phyloP scores from a whole-genome alignment of 2,888 invertebrate species.

The Nebria salina region DNA sequence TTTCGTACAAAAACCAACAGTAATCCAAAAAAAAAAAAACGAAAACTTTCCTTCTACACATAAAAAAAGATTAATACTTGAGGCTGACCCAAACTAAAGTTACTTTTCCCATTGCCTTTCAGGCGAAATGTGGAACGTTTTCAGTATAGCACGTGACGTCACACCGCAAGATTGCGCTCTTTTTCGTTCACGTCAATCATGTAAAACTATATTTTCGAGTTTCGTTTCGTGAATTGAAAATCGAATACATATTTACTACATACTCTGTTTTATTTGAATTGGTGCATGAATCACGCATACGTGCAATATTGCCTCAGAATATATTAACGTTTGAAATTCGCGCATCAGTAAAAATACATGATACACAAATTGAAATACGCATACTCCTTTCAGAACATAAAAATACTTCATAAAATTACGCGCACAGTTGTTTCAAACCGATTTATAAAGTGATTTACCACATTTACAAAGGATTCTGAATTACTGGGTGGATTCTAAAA shows the following conservation, averaged over 20 bases:
- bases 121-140: too few relatives aligned
- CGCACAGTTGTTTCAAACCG: background rate
- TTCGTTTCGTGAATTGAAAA: background rate
- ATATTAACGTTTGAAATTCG: background rate
- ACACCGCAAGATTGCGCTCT: too few relatives aligned
- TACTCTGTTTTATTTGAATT: background rate
- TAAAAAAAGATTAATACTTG: slow-evolving; percentile 5
- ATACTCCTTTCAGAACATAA: background rate
- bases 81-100: background rate
- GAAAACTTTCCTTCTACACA: background rate
- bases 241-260: background rate
- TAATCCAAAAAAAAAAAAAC: slow-evolving; percentile 2
- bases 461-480: too few relatives aligned
- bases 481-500: too few relatives aligned
- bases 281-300: background rate
- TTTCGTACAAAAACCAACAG: slow-evolving; percentile 8
- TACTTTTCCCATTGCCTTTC: background rate
- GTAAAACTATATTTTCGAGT: background rate
- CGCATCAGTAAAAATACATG: background rate
- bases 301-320: background rate
- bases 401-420: background rate
- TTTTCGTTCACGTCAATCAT: background rate
- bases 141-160: too few relatives aligned
- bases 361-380: background rate
- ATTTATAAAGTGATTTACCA: too few relatives aligned